phyloP scores from a whole-genome alignment of 2,113 vertebrate species.

The Apteryx mantelli region DNA sequence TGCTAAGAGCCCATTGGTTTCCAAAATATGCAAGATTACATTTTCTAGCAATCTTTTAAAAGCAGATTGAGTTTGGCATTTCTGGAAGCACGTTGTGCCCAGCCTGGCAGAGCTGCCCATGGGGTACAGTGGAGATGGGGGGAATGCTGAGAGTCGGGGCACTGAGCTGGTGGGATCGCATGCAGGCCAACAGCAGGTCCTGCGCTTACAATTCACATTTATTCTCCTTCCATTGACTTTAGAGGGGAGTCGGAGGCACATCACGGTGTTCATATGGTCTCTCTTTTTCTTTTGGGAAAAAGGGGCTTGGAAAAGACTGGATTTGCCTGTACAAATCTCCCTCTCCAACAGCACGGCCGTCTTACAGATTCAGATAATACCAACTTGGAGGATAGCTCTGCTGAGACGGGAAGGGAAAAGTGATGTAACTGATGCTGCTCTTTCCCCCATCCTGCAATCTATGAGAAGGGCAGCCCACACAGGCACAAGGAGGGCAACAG shows the following conservation, averaged over 20 bases:
- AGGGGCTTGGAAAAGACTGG: background rate
- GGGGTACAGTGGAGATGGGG: rapidly evolving
- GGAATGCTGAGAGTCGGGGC: rapidly evolving
- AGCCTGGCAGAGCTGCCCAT: background rate
- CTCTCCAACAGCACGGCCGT: background rate
- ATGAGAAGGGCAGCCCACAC: background rate
- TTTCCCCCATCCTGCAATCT: background rate
- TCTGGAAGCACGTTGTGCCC: background rate
- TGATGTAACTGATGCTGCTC: background rate
- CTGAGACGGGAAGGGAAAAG: rapidly evolving
- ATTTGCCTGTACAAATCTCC: background rate
- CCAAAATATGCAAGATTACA: background rate
- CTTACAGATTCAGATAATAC: background rate
- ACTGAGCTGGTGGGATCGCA: background rate
- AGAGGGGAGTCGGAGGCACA: background rate
- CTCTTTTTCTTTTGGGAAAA: background rate
- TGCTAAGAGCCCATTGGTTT: background rate
- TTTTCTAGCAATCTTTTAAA: background rate
- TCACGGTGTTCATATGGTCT: rapidly evolving
- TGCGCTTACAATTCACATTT: background rate
- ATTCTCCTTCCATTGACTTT: background rate
- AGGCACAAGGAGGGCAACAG: rapidly evolving
- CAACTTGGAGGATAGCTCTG: background rate
- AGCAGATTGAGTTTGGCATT: background rate
- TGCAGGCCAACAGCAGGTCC: background rate